Evolutionary conservation across 2,113 vertebrate species (phyloP).

Genomic region (Plotosus lineatus): DNA sequence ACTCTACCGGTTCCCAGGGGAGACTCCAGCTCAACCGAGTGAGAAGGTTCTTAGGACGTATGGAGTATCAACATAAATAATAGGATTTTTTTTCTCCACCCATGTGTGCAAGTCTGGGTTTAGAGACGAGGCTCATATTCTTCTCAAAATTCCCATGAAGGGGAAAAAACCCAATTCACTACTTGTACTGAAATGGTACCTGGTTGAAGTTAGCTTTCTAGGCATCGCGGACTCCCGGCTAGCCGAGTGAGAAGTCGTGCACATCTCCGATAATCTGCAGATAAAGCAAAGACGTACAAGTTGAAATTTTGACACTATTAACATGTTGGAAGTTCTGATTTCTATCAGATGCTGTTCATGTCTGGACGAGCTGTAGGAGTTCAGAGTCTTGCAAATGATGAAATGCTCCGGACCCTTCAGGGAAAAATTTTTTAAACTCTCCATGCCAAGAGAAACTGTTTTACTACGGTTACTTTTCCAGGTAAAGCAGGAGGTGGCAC

Average conservation of each 20-base stretch:
- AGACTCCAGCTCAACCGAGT: neutral
- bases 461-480: neutral
- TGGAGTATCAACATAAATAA: neutral
- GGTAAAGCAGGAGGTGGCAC: neutral
- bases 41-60: neutral
- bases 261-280: slow-evolving; percentile 90
- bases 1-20: neutral
- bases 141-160: neutral
- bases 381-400: neutral
- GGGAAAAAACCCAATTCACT: neutral
- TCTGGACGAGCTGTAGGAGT: neutral
- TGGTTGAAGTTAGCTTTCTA: slow-evolving; percentile 76
- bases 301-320: neutral
- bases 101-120: neutral
- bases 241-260: slow-evolving; percentile 90
- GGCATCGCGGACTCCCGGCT: slow-evolving; percentile 88
- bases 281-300: neutral
- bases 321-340: neutral
- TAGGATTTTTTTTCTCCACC: neutral
- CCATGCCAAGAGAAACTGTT: neutral
- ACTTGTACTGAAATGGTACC: neutral
- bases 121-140: neutral
- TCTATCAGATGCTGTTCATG: neutral
- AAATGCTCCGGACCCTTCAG: too few relatives aligned
- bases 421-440: neutral